A percentile compares a stretch with the other conserved stretches of the same genome.
Conservation (phyloP, 2,888 invertebrate species). For the Calliscelio sp. region DNA sequence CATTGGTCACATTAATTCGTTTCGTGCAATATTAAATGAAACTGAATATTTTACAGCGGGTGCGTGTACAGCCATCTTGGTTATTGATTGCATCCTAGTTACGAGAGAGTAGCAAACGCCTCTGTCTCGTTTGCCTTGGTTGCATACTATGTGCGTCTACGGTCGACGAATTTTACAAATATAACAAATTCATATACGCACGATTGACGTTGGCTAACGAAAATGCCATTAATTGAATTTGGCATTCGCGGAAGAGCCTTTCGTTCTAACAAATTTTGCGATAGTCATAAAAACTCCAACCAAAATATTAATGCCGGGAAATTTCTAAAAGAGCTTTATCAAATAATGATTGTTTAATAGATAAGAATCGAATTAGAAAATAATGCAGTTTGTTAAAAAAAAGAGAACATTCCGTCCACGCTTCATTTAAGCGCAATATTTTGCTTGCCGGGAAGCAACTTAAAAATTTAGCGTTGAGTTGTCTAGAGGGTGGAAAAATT, state of each 20-base stretch:
- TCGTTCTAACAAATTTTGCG: no score
- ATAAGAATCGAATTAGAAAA: no score
- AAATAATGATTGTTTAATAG: no score
- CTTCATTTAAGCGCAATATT: constrained; percentile 38
- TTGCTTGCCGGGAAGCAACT: constrained; percentile 23
- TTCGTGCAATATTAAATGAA: constrained; percentile 81
- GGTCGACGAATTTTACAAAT: constrained; percentile 56
- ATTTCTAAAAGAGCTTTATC: no score
- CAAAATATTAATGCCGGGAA: no score
- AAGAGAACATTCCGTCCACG: background rate
- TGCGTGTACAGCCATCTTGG: constrained; percentile 79
- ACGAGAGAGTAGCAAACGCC: constrained; percentile 73
- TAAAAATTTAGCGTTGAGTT: constrained; percentile 60
- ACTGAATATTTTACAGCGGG: constrained; percentile 81
- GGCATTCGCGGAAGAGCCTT: constrained; percentile 4
- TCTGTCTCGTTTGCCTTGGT: constrained; percentile 69
- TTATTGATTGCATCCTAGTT: constrained; percentile 81
- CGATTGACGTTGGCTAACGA: background rate
- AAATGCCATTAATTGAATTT: constrained; percentile 31
- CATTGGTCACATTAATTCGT: constrained; percentile 44
- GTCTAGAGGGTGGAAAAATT: constrained; percentile 76
- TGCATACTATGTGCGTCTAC: constrained; percentile 52
- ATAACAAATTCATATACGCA: constrained; percentile 28
- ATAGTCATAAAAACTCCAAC: no score
- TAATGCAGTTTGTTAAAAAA: no score